Evolutionary conservation across 2,888 invertebrate genomes (phyloP).

Genomic region (Caenorhabditis zanzibari): DNA sequence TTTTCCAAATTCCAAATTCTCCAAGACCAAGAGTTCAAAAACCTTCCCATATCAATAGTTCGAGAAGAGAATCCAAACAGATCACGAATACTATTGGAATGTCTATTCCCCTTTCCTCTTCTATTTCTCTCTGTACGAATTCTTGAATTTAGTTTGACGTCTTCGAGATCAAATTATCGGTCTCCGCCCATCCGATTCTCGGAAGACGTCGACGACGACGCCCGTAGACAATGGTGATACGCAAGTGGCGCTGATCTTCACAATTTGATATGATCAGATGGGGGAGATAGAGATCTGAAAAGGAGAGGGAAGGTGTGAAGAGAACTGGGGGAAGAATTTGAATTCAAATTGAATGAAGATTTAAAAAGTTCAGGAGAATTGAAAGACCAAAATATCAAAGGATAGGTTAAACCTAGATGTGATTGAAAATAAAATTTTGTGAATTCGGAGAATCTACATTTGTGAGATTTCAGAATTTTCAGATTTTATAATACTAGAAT

Average conservation of each 20-base stretch:
- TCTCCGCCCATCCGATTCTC: not conserved
- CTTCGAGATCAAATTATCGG: conserved; percentile 22
- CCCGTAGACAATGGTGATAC: not conserved
- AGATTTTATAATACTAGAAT: too few species aligned
- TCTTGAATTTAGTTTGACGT: conserved; percentile 16
- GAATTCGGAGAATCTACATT: too few species aligned
- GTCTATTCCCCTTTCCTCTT: not conserved
- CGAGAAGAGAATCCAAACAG: conserved; percentile 10
- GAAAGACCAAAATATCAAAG: too few species aligned
- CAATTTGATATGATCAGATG: conserved; percentile 12
- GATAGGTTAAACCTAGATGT: too few species aligned
- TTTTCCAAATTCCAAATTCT: too few species aligned
- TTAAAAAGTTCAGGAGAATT: too few species aligned
- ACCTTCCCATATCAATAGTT: not conserved
- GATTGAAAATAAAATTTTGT: too few species aligned
- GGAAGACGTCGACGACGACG: not conserved
- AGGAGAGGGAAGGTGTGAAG: conserved; percentile 1
- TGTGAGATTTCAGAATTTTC: too few species aligned
- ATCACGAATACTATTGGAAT: conserved; percentile 21
- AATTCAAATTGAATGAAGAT: too few species aligned
- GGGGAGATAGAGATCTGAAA: not conserved
- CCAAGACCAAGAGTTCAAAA: not conserved
- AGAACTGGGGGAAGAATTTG: not conserved
- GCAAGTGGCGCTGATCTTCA: conserved; percentile 18
- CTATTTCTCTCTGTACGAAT: not conserved